Percentiles rank a stretch among this genome's conserved stretches.
Evolutionary conservation across 2,113 vertebrate genomes (phyloP).

Genomic region (Carollia perspicillata): DNA sequence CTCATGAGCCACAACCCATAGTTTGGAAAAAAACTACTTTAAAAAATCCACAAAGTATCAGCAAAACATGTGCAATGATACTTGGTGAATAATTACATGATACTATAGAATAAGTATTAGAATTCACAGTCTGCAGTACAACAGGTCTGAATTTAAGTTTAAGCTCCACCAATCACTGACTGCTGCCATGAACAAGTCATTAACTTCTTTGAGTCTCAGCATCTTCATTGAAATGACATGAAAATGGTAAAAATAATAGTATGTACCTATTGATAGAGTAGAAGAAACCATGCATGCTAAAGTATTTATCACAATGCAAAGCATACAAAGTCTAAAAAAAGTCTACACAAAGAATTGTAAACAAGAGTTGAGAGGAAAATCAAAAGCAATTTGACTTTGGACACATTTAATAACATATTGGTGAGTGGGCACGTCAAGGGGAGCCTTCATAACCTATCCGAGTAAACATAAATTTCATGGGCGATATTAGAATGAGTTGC

Average conservation of each 20-base stretch:
- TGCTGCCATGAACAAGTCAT: neutral
- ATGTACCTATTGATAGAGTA: neutral
- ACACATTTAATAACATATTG: neutral
- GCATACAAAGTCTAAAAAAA: neutral
- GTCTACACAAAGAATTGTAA: neutral
- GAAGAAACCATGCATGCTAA: neutral
- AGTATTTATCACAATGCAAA: neutral
- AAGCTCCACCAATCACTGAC: neutral
- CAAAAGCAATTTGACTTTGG: neutral
- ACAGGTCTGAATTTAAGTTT: neutral
- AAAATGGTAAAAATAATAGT: neutral
- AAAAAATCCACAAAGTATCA: neutral
- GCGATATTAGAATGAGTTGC: neutral
- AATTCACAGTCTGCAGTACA: neutral
- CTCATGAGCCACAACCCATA: neutral
- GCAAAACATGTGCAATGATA: neutral
- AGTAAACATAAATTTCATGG: neutral
- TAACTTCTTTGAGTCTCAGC: neutral
- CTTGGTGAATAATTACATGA: neutral
- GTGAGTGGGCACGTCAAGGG: fast-evolving
- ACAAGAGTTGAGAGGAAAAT: neutral
- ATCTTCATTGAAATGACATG: neutral
- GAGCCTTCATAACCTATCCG: neutral
- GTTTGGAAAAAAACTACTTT: neutral
- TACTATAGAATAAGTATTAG: neutral